These are phyloP conservation scores for Neodiprion lecontei DNA, from an alignment of 1,140 invertebrate species.

Conservation along the genomic window DNA sequence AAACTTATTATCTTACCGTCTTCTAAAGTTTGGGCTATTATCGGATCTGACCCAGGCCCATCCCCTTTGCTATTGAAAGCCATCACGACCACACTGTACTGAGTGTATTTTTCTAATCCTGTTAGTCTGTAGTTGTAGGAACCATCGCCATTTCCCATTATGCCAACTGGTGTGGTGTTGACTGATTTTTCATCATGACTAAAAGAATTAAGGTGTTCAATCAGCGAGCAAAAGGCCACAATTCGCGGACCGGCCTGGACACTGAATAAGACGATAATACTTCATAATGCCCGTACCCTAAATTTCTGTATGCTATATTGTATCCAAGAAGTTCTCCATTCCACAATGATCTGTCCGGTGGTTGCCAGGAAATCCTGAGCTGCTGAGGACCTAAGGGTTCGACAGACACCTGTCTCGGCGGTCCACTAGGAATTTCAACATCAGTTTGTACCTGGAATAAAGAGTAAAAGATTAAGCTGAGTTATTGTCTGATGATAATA, in stretches of 20 bases:
- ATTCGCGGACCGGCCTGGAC: neutral
- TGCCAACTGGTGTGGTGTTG: constrained; percentile 62
- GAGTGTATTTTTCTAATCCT: constrained; percentile 78
- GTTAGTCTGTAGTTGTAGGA: constrained; percentile 67
- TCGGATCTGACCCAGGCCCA: constrained; percentile 73
- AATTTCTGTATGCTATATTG: constrained; percentile 65
- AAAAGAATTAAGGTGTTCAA: constrained; percentile 25
- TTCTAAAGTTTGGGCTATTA: constrained; percentile 78
- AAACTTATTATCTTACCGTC: constrained; percentile 66
- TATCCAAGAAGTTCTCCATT: constrained; percentile 72
- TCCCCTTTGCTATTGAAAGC: constrained; percentile 83
- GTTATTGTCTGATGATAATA: neutral
- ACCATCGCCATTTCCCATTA: constrained; percentile 58
- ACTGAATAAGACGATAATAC: neutral
- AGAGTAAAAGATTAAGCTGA: neutral
- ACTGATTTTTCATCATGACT: constrained; percentile 51
- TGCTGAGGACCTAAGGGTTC: constrained; percentile 65
- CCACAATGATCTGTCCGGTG: constrained; percentile 64
- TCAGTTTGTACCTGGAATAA: constrained; percentile 62
- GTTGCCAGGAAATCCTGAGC: constrained; percentile 68
- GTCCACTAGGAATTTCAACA: constrained; percentile 69
- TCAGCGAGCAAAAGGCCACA: constrained; percentile 18
- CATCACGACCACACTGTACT: constrained; percentile 78
- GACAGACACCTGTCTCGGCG: constrained; percentile 65
- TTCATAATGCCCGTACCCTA: constrained; percentile 42